Evolutionary conservation across 2,797 vertebrate species (phyloP), one percentile per base, ranked within the genome.

Genomic region (Mus spretus): DNA sequence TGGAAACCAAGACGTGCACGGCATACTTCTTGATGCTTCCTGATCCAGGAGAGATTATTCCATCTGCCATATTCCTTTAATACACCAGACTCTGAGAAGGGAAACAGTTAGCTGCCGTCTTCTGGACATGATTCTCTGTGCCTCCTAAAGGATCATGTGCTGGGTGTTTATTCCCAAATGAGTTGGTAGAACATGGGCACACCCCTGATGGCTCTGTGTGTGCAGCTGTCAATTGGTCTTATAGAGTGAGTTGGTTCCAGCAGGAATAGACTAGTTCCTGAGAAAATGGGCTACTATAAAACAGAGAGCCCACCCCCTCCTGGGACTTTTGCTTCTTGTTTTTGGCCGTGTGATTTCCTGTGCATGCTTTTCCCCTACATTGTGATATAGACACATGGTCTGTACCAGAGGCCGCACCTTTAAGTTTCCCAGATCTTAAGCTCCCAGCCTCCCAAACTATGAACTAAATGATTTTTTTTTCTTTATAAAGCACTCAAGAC

Each of bases 1-100:
- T 13, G 44, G 53, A 88, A 50, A 85, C 20, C 3, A n/a, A 80
- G 57, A 61, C 4, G 57, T 40, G 26, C 44, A 4, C 15, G 5
- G 26, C 80, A 6, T 19, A 24, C 19, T 90, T 90, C 82, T 37
- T 20, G 57, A n/a, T 53, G 20, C 37, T 55, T 55, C 17, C 28
- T n/a, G 31, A n/a, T 37, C 31, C 44, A 40, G 40, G 17, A 28
- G 24, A 47, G 34, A 55, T 13, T 28, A 14, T 19, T 59, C 4
- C 1, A 24, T 19, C 6, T 70, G 19, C 20, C 17, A 7, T 15
- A 59, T 82, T 59, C 87, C 55, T 57, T 37, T 81, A 87, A 63
- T 28, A 87, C 44, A 37, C 85, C 91, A 92, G 65, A 59, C 67
- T 55, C 85, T 4, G 55, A 70, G 87, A 70, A 93, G 55, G 26